Evolutionary conservation across 2,888 invertebrate species (phyloP).

Genomic region (Cataglyphis livida): DNA sequence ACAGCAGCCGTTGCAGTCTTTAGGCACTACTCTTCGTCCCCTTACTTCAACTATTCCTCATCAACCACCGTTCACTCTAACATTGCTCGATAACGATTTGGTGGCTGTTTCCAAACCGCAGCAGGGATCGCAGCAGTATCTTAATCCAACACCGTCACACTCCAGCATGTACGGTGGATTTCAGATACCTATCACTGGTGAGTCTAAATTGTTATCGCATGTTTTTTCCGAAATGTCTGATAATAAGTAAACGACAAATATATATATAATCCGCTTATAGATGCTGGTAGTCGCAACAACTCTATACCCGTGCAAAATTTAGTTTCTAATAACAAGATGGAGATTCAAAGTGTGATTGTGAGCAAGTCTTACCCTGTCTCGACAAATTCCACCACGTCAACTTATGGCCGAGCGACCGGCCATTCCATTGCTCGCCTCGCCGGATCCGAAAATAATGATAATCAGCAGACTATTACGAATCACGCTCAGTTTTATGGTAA

Average conservation of each 20-base stretch:
- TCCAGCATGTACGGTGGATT: constrained; percentile 84
- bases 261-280: constrained; percentile 67
- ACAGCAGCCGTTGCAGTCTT: constrained; percentile 83
- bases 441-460: constrained; percentile 81
- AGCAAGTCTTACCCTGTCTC: constrained; percentile 85
- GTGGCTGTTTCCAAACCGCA: constrained; percentile 84
- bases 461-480: constrained; percentile 74
- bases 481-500: constrained; percentile 82
- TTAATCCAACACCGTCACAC: constrained; percentile 78
- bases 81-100: constrained; percentile 83
- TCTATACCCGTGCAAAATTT: constrained; percentile 79
- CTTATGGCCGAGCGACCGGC: constrained; percentile 79
- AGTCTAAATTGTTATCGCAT: constrained; percentile 49
- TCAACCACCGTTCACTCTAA: constrained; percentile 82
- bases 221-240: not conserved
- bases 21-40: constrained; percentile 81
- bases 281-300: constrained; percentile 78
- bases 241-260: not conserved
- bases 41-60: constrained; percentile 80
- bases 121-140: constrained; percentile 82
- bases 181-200: constrained; percentile 86
- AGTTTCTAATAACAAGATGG: constrained; percentile 80
- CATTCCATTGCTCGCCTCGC: constrained; percentile 82
- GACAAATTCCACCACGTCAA: constrained; percentile 81
- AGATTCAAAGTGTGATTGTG: constrained; percentile 87